Percentiles rank a stretch among this genome's conserved stretches.
Conservation (phyloP, 2,888 invertebrate species). For the Erynnis tages region DNA sequence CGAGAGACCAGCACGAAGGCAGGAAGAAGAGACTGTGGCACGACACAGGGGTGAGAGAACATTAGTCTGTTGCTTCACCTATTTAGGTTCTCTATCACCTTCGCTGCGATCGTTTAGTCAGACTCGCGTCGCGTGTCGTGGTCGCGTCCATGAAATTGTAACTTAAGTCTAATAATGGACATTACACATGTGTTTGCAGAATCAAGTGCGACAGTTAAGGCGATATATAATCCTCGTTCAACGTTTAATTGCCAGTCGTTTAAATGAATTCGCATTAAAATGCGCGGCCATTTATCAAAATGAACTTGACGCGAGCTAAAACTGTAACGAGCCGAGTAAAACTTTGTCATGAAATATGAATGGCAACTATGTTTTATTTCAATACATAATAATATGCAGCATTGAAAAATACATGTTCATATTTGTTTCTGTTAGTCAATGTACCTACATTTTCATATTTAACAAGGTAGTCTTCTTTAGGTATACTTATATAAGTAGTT, state of each 20-base stretch:
- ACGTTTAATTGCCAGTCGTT: slow-evolving; percentile 61
- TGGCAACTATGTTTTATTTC: not conserved
- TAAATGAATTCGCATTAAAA: slow-evolving; percentile 58
- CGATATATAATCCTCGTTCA: slow-evolving; percentile 51
- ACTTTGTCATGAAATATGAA: not conserved
- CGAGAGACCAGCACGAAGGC: too few relatives aligned
- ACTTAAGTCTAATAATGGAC: slow-evolving; percentile 51
- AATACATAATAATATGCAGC: too few relatives aligned
- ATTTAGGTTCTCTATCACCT: too few relatives aligned
- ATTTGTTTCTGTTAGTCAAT: too few relatives aligned
- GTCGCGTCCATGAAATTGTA: too few relatives aligned
- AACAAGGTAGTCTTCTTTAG: not conserved
- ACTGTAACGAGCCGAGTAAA: slow-evolving; percentile 9
- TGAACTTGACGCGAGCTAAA: slow-evolving; percentile 33
- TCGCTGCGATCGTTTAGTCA: too few relatives aligned
- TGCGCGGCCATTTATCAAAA: slow-evolving; percentile 56
- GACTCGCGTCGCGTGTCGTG: too few relatives aligned
- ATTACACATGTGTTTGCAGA: slow-evolving; percentile 36
- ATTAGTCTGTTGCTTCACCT: too few relatives aligned
- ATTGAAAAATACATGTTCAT: too few relatives aligned
- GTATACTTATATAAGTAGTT: too few relatives aligned
- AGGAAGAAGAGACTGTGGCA: too few relatives aligned
- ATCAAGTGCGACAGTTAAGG: slow-evolving; percentile 38
- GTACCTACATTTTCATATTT: not conserved
- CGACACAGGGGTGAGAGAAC: too few relatives aligned